Conservation (phyloP, 2,113 vertebrate species). For the Acanthochromis polyacanthus region DNA sequence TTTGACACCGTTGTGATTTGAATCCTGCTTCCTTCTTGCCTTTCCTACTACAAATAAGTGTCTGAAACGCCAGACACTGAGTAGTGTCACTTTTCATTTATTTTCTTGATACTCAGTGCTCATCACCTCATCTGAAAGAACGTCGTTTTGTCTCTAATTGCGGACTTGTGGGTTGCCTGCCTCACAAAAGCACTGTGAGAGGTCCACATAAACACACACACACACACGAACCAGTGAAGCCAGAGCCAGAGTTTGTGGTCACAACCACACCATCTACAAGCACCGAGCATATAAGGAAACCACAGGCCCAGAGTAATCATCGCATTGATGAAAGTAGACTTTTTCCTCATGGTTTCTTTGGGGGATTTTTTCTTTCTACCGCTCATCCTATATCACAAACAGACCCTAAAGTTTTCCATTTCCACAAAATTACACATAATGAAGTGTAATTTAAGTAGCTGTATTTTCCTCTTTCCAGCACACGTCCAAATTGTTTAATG, state of each 20-base stretch:
- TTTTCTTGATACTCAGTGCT: constrained; percentile 50
- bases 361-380: constrained; percentile 37
- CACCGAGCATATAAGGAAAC: constrained; percentile 70
- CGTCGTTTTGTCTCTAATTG: constrained; percentile 72
- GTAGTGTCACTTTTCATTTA: constrained; percentile 36
- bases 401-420: constrained; percentile 67
- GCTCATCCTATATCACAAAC: constrained; percentile 67
- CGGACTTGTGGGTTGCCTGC: constrained; percentile 66
- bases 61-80: not conserved
- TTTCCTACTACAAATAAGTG: constrained; percentile 5
- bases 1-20: not conserved
- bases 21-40: constrained; percentile 20
- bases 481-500: constrained; percentile 52
- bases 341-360: constrained; percentile 49
- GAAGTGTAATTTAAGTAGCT: constrained; percentile 65
- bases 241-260: constrained; percentile 68
- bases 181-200: constrained; percentile 53
- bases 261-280: constrained; percentile 71
- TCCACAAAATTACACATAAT: constrained; percentile 77
- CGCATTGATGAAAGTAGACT: constrained; percentile 65
- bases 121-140: constrained; percentile 63
- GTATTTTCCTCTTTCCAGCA: constrained; percentile 57
- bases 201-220: constrained; percentile 22
- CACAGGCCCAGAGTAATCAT: constrained; percentile 67
- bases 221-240: constrained; percentile 26